These are phyloP conservation scores for Gallinago nigripennis DNA, from an alignment of 2,797 vertebrate genomes.

Conservation along the genomic window DNA sequence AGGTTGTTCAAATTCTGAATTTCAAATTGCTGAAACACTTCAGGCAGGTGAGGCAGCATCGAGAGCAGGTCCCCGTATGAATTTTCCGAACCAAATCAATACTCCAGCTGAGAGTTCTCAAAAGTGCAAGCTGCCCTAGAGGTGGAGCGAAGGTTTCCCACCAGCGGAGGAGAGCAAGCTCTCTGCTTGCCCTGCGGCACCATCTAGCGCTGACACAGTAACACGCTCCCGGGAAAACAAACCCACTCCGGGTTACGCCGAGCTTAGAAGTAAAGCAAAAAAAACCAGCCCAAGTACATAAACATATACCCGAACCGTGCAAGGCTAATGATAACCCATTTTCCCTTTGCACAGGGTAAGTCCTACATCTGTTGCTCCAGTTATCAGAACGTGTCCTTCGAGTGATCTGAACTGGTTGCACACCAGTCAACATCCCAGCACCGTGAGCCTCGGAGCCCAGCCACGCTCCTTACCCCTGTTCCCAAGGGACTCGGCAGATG, in stretches of 20 bases:
- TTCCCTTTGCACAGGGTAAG: neutral
- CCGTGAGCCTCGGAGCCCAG: accelerated
- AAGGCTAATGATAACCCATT: neutral
- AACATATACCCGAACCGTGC: neutral
- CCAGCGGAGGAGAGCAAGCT: neutral
- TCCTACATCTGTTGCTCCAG: neutral
- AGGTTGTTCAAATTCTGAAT: no score
- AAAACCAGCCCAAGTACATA: neutral
- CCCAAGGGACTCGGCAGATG: neutral
- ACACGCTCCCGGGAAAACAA: neutral
- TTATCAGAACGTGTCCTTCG: accelerated
- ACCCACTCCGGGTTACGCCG: accelerated
- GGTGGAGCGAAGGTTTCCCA: accelerated
- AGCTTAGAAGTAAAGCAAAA: neutral
- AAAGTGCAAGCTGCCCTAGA: neutral
- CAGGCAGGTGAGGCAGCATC: neutral
- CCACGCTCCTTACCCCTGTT: neutral
- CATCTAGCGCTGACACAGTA: conserved; percentile 37
- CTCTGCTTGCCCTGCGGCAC: neutral
- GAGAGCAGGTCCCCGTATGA: neutral
- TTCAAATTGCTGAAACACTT: neutral
- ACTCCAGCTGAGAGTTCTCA: neutral
- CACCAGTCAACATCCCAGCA: neutral
- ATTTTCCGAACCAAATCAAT: neutral
- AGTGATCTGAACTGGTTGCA: neutral